Evolutionary conservation across 1,140 invertebrate genomes (phyloP), one percentile per base, ranked within the genome.

Genomic region (Pseudomyrmex sp.): DNA sequence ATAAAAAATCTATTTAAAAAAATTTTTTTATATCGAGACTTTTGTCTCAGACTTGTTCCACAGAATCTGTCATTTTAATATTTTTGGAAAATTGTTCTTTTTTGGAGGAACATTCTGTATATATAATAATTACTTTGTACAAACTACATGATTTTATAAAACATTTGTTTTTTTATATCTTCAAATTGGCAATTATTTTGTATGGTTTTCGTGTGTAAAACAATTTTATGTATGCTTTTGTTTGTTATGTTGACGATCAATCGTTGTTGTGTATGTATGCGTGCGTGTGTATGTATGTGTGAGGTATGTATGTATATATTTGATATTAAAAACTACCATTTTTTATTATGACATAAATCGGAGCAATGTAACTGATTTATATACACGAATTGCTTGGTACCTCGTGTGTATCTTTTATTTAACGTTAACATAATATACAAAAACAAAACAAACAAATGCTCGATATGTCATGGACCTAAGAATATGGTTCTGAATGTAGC

Each of bases 401-500:
- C 35, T 80, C 61, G 35, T 80, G 54, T 26, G 20, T 72, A 80
- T 48, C 68, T 80, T 66, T 70, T 23, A 46, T 69, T 69, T 8
- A 46, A 48, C 35, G 35, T 35, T 35, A 35, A 35, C 35, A 35
- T 52, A 52, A 13, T 23, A 46, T 18, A 20, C 35, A 18, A 79
- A 26, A 70, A 61, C 44, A 35, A 35, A 35, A 35, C 35, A 35
- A 35, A 23, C 18, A 44, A 9, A 48, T 70, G 44, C 44, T 80
- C 44, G 76, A 70, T 70, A 54, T 15, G 44, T 15, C 35, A 13
- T 76, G 62, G 35, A 68, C 18, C 46, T 77, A 13, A 18, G 35
- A 66, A 68, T 77, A 65, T 77, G 44, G 35, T 35, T 77, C 74
- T 77, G 48, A 66, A 68, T 46, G n/a, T 68, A 44, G n/a, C 26